These are phyloP conservation scores for Nestor notabilis DNA, from an alignment of 2,113 vertebrate species.

Conservation along the genomic window DNA sequence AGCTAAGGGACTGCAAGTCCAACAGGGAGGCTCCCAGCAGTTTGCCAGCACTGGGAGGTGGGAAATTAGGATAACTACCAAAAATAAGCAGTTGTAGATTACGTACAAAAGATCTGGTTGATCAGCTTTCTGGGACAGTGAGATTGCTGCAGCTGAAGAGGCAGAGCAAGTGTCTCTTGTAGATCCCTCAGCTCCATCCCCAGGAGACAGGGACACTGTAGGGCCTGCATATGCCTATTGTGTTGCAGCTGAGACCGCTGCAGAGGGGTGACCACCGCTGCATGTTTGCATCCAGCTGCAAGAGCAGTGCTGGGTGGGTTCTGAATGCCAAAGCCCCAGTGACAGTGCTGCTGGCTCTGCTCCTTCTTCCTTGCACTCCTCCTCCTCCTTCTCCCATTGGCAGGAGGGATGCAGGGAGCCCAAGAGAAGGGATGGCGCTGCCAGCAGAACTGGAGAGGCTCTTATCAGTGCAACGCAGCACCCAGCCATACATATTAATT, in stretches of 20 bases:
- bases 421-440: accelerated
- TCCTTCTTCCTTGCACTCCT: neutral
- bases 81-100: neutral
- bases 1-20: accelerated
- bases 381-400: neutral
- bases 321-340: neutral
- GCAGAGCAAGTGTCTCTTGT: neutral
- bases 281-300: neutral
- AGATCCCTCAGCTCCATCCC: neutral
- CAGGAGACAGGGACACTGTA: accelerated
- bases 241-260: accelerated
- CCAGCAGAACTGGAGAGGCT: neutral
- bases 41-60: neutral
- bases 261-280: neutral
- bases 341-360: neutral
- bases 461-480: slow-evolving; percentile 13
- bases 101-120: neutral
- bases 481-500: neutral
- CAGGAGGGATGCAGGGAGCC: neutral
- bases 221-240: neutral
- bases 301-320: neutral
- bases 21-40: neutral
- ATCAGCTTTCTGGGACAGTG: neutral
- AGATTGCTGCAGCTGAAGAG: neutral
- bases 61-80: neutral